These are phyloP conservation scores for Rhincodon typus DNA, from an alignment of 2,797 vertebrate species.

Conservation along the genomic window DNA sequence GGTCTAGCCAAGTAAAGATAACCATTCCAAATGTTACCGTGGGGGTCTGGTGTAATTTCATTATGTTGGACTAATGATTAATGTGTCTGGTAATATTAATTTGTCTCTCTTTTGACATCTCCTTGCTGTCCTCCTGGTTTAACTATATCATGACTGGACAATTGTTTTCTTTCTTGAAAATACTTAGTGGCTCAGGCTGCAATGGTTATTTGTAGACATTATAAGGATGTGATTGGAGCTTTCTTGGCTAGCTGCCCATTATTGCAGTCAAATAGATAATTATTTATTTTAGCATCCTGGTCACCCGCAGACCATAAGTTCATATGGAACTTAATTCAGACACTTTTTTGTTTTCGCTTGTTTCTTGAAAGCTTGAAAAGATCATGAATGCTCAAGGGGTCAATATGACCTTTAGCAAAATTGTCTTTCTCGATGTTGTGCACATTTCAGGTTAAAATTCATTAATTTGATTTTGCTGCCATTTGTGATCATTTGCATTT, in stretches of 20 bases:
- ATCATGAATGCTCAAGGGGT: neutral
- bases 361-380: neutral
- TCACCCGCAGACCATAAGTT: neutral
- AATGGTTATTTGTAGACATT: neutral
- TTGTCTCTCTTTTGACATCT: slow-evolving; percentile 30
- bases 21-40: slow-evolving; percentile 25
- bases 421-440: neutral
- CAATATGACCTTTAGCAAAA: neutral
- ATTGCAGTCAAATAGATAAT: neutral
- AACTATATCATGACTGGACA: neutral
- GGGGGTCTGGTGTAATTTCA: slow-evolving; percentile 31
- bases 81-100: slow-evolving; percentile 34
- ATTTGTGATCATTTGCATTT: neutral
- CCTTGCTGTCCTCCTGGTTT: neutral
- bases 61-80: slow-evolving; percentile 26
- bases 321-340: neutral
- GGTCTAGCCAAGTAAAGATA: slow-evolving; percentile 27
- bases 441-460: too few relatives aligned
- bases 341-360: neutral
- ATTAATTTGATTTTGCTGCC: neutral
- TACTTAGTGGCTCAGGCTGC: too few relatives aligned
- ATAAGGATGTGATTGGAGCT: neutral
- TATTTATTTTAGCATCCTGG: neutral
- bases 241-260: neutral
- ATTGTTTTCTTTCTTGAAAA: neutral